Conservation (phyloP, 2,113 vertebrate species). For the Scatophagus argus region DNA sequence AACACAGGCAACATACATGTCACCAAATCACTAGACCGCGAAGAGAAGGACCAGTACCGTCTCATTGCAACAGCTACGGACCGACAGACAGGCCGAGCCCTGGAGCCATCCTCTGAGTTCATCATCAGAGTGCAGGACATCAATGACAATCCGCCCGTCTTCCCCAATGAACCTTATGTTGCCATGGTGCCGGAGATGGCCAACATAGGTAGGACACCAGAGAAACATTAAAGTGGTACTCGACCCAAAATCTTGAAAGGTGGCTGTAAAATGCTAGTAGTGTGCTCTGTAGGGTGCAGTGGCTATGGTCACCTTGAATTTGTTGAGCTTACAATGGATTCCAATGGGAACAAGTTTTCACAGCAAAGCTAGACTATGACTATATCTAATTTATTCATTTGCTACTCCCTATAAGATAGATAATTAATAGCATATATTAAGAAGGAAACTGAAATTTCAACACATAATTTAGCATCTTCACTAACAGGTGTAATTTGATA, state of each 20-base stretch:
- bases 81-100: constrained; percentile 86
- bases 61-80: constrained; percentile 90
- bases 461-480: no score
- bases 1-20: constrained; percentile 93
- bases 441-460: no score
- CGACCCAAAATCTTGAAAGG: constrained; percentile 8
- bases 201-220: constrained; percentile 83
- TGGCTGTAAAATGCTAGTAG: background rate
- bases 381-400: no score
- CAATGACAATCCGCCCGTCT: constrained; percentile 92
- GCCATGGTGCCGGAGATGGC: constrained; percentile 93
- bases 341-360: background rate
- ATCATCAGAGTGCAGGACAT: constrained; percentile 94
- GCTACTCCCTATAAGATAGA: no score
- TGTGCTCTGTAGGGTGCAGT: background rate
- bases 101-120: constrained; percentile 92
- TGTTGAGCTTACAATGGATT: background rate
- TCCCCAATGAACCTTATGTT: constrained; percentile 85
- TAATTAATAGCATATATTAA: no score
- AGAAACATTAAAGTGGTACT: background rate
- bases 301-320: background rate
- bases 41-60: constrained; percentile 92
- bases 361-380: background rate
- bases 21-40: constrained; percentile 91
- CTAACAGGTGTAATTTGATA: no score